Evolutionary conservation across 1,140 invertebrate genomes (phyloP).

Genomic region (Argopecten irradians): DNA sequence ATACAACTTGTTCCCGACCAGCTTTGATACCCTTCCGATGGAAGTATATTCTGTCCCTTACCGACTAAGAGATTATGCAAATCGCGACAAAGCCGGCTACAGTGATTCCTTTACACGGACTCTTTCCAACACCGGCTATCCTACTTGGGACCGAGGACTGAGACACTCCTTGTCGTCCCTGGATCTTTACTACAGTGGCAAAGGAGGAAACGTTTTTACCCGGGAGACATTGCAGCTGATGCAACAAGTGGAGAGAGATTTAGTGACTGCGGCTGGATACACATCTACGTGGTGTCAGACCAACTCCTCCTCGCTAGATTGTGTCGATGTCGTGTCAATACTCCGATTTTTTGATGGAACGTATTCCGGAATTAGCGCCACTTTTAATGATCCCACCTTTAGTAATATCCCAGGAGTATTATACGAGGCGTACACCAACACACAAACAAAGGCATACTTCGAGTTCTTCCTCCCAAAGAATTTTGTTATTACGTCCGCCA

Average conservation of each 20-base stretch:
- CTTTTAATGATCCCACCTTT: slow-evolving; percentile 53
- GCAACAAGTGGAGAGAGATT: slow-evolving; percentile 36
- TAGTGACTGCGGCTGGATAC: slow-evolving; percentile 22
- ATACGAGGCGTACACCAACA: slow-evolving; percentile 41
- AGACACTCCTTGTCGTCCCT: slow-evolving; percentile 14
- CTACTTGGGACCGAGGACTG: slow-evolving; percentile 36
- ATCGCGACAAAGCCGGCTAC: slow-evolving; percentile 31
- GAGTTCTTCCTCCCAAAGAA: slow-evolving; percentile 41
- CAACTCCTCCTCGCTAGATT: background rate
- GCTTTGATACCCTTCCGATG: slow-evolving; percentile 44
- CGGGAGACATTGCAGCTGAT: slow-evolving; percentile 36
- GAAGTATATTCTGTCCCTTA: slow-evolving; percentile 48
- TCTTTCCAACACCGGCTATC: background rate
- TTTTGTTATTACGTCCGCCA: slow-evolving; percentile 31
- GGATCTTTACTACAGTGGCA: slow-evolving; percentile 36
- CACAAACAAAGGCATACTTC: slow-evolving; percentile 34
- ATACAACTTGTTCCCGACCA: slow-evolving; percentile 46
- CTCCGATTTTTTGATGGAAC: slow-evolving; percentile 57
- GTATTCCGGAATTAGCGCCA: slow-evolving; percentile 32
- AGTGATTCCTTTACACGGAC: slow-evolving; percentile 9
- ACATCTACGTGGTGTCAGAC: slow-evolving; percentile 32
- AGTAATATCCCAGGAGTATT: slow-evolving; percentile 52
- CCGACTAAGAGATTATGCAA: slow-evolving; percentile 42
- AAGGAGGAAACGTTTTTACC: slow-evolving; percentile 46
- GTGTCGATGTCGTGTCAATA: slow-evolving; percentile 39